These are phyloP conservation scores for Dreissena polymorpha DNA, from an alignment of 1,140 invertebrate species.

Conservation along the genomic window DNA sequence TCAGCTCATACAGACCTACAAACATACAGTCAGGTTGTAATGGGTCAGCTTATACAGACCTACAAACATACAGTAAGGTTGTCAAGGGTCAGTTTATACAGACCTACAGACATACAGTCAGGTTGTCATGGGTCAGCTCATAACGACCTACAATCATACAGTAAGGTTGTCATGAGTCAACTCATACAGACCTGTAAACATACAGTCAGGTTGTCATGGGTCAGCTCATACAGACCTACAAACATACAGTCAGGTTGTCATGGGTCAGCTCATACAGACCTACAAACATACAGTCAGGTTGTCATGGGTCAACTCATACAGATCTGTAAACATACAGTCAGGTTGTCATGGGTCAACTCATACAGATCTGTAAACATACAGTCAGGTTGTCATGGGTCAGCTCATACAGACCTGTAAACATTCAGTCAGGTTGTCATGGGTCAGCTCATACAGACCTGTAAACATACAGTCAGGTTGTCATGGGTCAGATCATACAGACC, in stretches of 20 bases:
- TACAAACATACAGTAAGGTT: constrained; percentile 81
- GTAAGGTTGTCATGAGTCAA: constrained; percentile 80
- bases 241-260: constrained; percentile 81
- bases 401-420: constrained; percentile 74
- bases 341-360: constrained; percentile 78
- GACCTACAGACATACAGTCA: too few relatives aligned
- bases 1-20: constrained; percentile 76
- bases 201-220: constrained; percentile 80
- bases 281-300: constrained; percentile 81
- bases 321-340: too few relatives aligned
- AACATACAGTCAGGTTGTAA: constrained; percentile 81
- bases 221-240: constrained; percentile 76
- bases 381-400: constrained; percentile 80
- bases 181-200: constrained; percentile 74
- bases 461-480: constrained; percentile 81
- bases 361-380: too few relatives aligned
- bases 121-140: constrained; percentile 78
- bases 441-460: constrained; percentile 76
- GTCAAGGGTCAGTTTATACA: constrained; percentile 78
- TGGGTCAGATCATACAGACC: constrained; percentile 75
- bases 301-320: constrained; percentile 78
- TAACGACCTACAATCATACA: too few relatives aligned
- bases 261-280: constrained; percentile 75
- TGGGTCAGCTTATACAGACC: constrained; percentile 75
- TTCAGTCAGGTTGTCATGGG: constrained; percentile 80